Evolutionary conservation across 2,797 vertebrate species (phyloP).

Genomic region (Benthosema pterotum): DNA sequence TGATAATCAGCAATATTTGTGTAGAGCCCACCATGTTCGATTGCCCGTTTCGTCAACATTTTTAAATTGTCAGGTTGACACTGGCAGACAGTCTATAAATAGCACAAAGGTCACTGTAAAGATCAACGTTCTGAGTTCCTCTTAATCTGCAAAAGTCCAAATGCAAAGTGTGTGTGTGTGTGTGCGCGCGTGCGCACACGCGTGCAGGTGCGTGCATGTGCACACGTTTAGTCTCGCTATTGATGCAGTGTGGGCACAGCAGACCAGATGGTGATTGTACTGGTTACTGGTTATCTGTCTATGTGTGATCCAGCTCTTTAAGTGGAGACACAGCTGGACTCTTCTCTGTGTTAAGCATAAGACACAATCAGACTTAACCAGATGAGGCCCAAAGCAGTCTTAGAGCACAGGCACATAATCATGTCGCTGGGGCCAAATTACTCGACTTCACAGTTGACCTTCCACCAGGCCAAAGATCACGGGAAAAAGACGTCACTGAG

Average conservation of each 20-base stretch:
- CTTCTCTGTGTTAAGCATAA: background rate
- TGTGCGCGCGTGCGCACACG: background rate
- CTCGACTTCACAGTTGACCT: background rate
- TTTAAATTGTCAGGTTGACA: background rate
- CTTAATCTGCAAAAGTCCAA: slow-evolving; percentile 21
- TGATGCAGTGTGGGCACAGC: background rate
- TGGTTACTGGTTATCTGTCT: background rate
- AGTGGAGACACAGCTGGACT: background rate
- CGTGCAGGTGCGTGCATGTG: too few species aligned
- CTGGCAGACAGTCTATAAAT: background rate
- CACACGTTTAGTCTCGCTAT: background rate
- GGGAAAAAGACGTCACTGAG: background rate
- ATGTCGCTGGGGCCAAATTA: background rate
- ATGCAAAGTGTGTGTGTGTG: background rate
- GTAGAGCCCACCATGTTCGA: background rate
- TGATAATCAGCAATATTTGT: background rate
- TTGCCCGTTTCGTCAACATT: background rate
- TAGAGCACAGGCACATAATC: background rate
- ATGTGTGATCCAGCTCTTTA: background rate
- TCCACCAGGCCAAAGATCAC: background rate
- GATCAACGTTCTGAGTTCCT: slow-evolving; percentile 18
- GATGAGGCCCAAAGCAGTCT: background rate
- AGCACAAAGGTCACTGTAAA: slow-evolving; percentile 12
- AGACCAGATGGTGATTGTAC: slow-evolving; percentile 5
- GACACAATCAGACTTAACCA: background rate